A percentile compares a stretch with the other conserved stretches of the same genome.
Evolutionary conservation across 2,888 invertebrate genomes (phyloP).

Genomic region (Ophion obscuratus): DNA sequence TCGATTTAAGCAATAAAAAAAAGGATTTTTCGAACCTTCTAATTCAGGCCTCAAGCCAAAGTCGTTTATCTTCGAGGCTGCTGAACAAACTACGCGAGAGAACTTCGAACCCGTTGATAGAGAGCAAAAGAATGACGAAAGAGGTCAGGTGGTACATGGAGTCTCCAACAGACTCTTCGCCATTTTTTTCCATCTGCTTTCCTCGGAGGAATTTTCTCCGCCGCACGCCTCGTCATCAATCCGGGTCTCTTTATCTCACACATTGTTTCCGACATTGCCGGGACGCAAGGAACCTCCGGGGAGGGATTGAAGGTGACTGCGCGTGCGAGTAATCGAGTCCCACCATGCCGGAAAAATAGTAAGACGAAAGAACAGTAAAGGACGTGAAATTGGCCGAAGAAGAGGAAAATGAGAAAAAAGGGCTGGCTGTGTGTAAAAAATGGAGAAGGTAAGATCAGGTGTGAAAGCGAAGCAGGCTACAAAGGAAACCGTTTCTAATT

Average conservation of each 20-base stretch:
- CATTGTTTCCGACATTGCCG: conserved; percentile 66
- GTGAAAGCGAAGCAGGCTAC: conserved; percentile 26
- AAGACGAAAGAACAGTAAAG: conserved; percentile 36
- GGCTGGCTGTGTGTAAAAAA: conserved; percentile 2
- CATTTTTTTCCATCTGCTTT: conserved; percentile 16
- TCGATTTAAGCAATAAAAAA: no score
- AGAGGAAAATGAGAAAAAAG: background rate
- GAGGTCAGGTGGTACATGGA: background rate
- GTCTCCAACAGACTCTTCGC: conserved; percentile 27
- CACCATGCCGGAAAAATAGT: conserved; percentile 45
- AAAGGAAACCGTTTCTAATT: conserved; percentile 79
- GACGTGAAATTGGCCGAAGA: conserved; percentile 4
- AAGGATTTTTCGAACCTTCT: no score
- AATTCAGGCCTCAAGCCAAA: no score
- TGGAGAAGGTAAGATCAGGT: conserved; percentile 20
- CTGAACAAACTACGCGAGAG: background rate
- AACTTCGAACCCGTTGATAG: background rate
- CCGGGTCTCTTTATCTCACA: conserved; percentile 58
- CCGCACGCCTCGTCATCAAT: background rate
- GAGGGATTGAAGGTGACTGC: conserved; percentile 10
- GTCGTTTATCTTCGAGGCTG: no score
- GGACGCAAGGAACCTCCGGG: conserved; percentile 21
- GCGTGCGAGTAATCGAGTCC: conserved; percentile 51
- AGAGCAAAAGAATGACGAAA: background rate
- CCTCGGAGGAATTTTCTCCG: background rate